phyloP scores from a whole-genome alignment of 92 coral and sea anemone genomes.

The Porites divaricata region DNA sequence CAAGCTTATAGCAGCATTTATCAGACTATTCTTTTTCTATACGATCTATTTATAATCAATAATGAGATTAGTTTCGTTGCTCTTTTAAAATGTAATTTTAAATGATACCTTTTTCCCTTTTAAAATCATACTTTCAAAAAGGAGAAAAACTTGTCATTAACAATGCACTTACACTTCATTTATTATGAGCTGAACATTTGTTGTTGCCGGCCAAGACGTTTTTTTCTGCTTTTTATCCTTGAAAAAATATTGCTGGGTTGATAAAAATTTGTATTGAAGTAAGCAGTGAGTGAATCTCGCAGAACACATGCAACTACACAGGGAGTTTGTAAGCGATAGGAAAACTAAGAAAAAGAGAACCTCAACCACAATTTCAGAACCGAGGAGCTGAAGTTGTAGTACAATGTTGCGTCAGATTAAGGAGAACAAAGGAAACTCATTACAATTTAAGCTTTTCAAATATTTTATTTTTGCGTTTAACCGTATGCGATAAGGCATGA shows the following conservation, averaged over 20 bases:
- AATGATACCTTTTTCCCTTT: neutral
- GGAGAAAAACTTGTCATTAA: neutral
- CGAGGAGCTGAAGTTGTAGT: neutral
- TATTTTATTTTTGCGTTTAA: too few relatives aligned
- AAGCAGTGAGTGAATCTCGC: neutral
- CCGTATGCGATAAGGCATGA: neutral
- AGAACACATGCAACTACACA: neutral
- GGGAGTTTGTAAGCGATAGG: too few relatives aligned
- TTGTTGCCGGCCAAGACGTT: neutral
- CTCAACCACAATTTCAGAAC: neutral
- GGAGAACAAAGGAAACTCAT: too few relatives aligned
- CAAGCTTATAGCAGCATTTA: neutral
- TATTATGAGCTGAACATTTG: neutral
- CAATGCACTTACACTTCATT: neutral
- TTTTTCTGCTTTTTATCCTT: neutral
- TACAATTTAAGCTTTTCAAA: neutral
- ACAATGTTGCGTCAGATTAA: too few relatives aligned
- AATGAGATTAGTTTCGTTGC: slow-evolving; percentile 7
- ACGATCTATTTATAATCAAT: too few relatives aligned
- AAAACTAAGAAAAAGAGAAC: neutral
- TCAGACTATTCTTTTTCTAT: too few relatives aligned
- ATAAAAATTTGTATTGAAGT: slow-evolving; percentile 30
- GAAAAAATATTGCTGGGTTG: neutral
- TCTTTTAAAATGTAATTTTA: neutral
- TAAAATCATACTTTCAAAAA: neutral